Conservation (phyloP, 2,113 vertebrate genomes). For the Synodontis membranacea region DNA sequence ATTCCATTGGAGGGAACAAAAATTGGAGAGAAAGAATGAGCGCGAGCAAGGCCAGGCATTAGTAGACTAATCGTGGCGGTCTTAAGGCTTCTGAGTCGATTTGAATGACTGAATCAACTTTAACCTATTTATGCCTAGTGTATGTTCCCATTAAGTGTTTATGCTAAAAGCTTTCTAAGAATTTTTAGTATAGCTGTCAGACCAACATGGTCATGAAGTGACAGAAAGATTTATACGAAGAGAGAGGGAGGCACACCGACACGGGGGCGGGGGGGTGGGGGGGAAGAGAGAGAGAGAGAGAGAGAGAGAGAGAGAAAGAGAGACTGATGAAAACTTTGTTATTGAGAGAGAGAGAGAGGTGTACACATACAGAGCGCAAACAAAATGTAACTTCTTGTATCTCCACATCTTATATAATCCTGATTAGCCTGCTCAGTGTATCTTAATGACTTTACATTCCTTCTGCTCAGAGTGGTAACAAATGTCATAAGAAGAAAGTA, state of each 20-base stretch:
- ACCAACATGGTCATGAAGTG: background rate
- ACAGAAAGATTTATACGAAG: background rate
- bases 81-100: background rate
- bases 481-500: background rate
- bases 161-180: too few relatives aligned
- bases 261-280: too few relatives aligned
- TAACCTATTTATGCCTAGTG: background rate
- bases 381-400: background rate
- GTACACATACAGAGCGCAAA: background rate
- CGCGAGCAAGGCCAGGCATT: background rate
- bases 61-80: background rate
- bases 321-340: background rate
- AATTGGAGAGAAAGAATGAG: background rate
- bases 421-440: background rate
- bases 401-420: constrained; percentile 5
- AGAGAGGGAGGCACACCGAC: background rate
- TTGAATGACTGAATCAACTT: background rate
- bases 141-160: too few relatives aligned
- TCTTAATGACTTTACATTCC: constrained; percentile 12
- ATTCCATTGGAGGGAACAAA: background rate
- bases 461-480: constrained; percentile 5
- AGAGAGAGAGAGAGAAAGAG: background rate
- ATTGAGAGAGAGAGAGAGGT: background rate
- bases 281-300: too few relatives aligned
- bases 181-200: too few relatives aligned